Evolutionary conservation across 2,113 vertebrate species (phyloP), one percentile per base, ranked within the genome.

Genomic region (Chamaea fasciata): DNA sequence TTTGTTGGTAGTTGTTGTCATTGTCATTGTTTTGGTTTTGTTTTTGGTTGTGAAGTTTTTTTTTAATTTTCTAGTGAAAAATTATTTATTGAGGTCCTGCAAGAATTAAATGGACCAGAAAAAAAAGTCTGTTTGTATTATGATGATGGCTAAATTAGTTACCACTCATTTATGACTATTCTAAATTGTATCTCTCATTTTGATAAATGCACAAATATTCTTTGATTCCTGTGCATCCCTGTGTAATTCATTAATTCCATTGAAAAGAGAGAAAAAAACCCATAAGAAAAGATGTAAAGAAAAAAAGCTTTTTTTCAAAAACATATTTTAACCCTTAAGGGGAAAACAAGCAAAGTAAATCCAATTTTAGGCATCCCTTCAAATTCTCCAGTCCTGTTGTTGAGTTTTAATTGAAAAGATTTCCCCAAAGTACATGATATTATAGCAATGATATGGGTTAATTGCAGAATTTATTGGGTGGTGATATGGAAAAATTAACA

Each of bases 401-500:
- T 89, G 47, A 92, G 41, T 81, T 92, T 75, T 95, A 96, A 97
- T 95, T 95, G 71, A 95, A 93, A 95, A 90, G 47, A 89, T 93
- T 93, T 95, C 95, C 96, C 94, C 44, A 89, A 88, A 95, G 93
- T 68, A 23, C 35, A 55, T 33, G 28, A 60, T 87, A 86, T 71
- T 92, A 96, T 22, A 95, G 33, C 20, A 74, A 94, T 84, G 44
- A 93, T 90, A 70, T 81, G 88, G 90, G 88, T 95, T 94, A 96
- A 96, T 96, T 95, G 83, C 19, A 71, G 64, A 81, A 86, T 90
- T 83, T 96, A 89, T 86, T 88, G 85, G 47, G 60, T 78, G 31
- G 44, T 42, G 85, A 86, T 88, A 89, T 68, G 76, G 85, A 88
- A 95, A 93, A 92, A 96, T 95, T 95, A 85, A 94, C 44, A 70